Evolutionary conservation across 1,140 invertebrate species (phyloP).

Genomic region (Heliconius nattereri): DNA sequence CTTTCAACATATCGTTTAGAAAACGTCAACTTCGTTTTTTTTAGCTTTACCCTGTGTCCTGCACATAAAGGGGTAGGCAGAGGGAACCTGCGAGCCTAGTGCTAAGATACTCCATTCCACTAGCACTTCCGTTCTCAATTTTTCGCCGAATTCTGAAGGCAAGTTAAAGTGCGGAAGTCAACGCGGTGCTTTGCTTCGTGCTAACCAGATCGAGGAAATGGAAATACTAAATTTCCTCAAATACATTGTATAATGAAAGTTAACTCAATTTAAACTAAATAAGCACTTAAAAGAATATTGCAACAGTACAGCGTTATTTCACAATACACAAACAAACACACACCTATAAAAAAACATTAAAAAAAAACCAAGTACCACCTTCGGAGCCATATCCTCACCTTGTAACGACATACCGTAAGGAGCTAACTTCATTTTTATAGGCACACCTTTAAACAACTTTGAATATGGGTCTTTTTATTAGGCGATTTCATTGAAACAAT

Average conservation of each 20-base stretch:
- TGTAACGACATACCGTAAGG: constrained; percentile 70
- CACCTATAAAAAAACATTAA: constrained; percentile 39
- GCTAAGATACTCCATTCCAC: too few species aligned
- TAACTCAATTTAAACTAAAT: background rate
- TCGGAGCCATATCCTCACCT: constrained; percentile 60
- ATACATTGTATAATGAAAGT: background rate
- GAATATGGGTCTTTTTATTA: constrained; percentile 75
- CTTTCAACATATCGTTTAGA: too few species aligned
- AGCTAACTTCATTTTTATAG: constrained; percentile 78
- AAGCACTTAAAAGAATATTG: background rate
- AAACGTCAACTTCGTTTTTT: too few species aligned
- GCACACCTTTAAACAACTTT: constrained; percentile 77
- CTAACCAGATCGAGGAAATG: too few species aligned
- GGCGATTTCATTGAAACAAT: constrained; percentile 29
- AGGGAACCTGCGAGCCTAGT: too few species aligned
- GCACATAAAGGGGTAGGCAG: too few species aligned
- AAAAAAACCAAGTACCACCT: constrained; percentile 59
- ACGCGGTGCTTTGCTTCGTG: too few species aligned
- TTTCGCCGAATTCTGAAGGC: too few species aligned
- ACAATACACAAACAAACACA: constrained; percentile 15
- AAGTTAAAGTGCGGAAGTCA: background rate
- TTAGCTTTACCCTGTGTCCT: too few species aligned
- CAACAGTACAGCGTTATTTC: background rate
- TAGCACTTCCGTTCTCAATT: too few species aligned
- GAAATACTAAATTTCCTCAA: too few species aligned